Evolutionary conservation across 2,888 invertebrate species (phyloP).

Genomic region (Merodon equestris): DNA sequence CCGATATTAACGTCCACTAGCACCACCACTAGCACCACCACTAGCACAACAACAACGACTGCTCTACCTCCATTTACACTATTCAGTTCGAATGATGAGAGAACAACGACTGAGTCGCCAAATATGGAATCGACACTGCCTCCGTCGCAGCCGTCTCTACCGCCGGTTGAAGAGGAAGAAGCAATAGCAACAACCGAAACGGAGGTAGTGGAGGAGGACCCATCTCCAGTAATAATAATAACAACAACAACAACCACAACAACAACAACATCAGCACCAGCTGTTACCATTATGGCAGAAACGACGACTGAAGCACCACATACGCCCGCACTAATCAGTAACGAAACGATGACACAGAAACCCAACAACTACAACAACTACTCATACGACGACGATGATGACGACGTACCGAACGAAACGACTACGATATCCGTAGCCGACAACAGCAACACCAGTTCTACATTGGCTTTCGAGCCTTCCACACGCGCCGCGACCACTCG

Average conservation of each 20-base stretch:
- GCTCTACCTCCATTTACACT: conserved; percentile 39
- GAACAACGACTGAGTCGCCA: conserved; percentile 44
- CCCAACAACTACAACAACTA: conserved; percentile 69
- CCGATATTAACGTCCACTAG: conserved; percentile 55
- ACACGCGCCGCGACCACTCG: conserved; percentile 48
- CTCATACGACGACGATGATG: conserved; percentile 69
- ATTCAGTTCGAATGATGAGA: conserved; percentile 36
- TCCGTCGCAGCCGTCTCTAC: conserved; percentile 26
- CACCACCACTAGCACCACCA: too few species aligned
- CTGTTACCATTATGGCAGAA: conserved; percentile 57
- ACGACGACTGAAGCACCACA: conserved; percentile 62
- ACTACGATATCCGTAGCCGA: conserved; percentile 69
- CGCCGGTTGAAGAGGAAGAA: conserved; percentile 6
- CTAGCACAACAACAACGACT: conserved; percentile 48
- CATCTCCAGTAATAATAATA: background rate
- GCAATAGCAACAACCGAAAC: conserved; percentile 21
- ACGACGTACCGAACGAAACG: conserved; percentile 54
- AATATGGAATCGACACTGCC: conserved; percentile 39
- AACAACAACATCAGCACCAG: conserved; percentile 56
- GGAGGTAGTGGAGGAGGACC: too few species aligned
- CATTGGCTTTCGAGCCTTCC: conserved; percentile 43
- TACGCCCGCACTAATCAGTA: conserved; percentile 59
- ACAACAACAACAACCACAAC: conserved; percentile 31
- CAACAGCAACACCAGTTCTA: conserved; percentile 43
- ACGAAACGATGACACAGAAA: conserved; percentile 70